Conservation (phyloP, 1,140 invertebrate species). For the Scaptomyza graminum region DNA sequence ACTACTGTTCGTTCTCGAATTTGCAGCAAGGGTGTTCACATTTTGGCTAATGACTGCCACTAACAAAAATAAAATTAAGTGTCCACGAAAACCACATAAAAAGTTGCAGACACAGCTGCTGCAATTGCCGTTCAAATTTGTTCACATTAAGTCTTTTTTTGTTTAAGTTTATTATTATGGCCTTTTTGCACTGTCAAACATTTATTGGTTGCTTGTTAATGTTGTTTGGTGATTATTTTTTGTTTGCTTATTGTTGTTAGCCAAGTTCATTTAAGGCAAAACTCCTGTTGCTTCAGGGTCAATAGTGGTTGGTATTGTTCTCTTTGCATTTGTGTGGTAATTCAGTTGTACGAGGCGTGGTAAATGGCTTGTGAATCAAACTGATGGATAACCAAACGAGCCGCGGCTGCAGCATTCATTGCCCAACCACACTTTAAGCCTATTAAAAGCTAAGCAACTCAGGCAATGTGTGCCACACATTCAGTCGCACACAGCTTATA, state of each 20-base stretch:
- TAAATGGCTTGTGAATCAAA: conserved; percentile 53
- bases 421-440: conserved; percentile 62
- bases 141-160: conserved; percentile 59
- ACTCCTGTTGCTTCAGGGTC: conserved; percentile 58
- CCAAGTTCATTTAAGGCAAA: conserved; percentile 63
- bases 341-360: conserved; percentile 60
- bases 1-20: conserved; percentile 9
- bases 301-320: conserved; percentile 8
- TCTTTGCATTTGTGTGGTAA: conserved; percentile 17
- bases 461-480: conserved; percentile 29
- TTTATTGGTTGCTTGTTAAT: conserved; percentile 65
- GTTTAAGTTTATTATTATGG: conserved; percentile 77
- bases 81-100: conserved; percentile 52
- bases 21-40: conserved; percentile 52
- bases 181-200: conserved; percentile 72
- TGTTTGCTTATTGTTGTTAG: conserved; percentile 49
- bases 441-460: conserved; percentile 65
- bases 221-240: conserved; percentile 51
- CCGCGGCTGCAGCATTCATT: conserved; percentile 58
- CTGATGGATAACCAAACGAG: conserved; percentile 43
- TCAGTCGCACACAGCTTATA: conserved; percentile 21
- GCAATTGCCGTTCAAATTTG: conserved; percentile 61
- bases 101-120: conserved; percentile 22
- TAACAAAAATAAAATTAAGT: conserved; percentile 51
- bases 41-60: conserved; percentile 77